phyloP scores from a whole-genome alignment of 2,888 invertebrate genomes.

The Chironomus riparius region DNA sequence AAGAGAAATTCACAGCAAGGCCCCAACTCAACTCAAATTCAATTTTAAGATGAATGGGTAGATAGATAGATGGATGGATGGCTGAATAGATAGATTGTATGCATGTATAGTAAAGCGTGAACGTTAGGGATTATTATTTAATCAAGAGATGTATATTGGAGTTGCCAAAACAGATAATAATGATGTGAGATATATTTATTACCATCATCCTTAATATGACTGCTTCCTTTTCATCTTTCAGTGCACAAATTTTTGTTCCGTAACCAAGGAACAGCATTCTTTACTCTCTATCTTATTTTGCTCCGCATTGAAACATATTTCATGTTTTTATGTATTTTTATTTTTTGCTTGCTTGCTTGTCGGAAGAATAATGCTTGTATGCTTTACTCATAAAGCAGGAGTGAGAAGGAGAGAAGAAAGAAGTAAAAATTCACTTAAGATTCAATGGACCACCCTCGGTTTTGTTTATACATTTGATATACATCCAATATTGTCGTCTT shows the following conservation, averaged over 20 bases:
- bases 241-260: background rate
- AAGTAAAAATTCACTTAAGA: slow-evolving; percentile 22
- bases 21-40: slow-evolving; percentile 6
- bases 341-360: background rate
- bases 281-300: background rate
- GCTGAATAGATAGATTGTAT: background rate
- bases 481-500: slow-evolving; percentile 20
- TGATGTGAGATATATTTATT: slow-evolving; percentile 11
- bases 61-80: background rate
- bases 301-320: slow-evolving; percentile 21
- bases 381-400: background rate
- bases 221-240: background rate
- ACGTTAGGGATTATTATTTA: slow-evolving; percentile 8
- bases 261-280: background rate
- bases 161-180: background rate
- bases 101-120: background rate
- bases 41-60: background rate
- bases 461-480: slow-evolving; percentile 12
- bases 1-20: slow-evolving; percentile 11
- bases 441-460: slow-evolving; percentile 21
- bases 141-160: background rate
- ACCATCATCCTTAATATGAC: slow-evolving; percentile 23
- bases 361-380: slow-evolving; percentile 24
- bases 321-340: slow-evolving; percentile 9
- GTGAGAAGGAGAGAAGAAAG: background rate